Evolutionary conservation across 1,140 invertebrate species (phyloP).

Genomic region (Plodia interpunctella): DNA sequence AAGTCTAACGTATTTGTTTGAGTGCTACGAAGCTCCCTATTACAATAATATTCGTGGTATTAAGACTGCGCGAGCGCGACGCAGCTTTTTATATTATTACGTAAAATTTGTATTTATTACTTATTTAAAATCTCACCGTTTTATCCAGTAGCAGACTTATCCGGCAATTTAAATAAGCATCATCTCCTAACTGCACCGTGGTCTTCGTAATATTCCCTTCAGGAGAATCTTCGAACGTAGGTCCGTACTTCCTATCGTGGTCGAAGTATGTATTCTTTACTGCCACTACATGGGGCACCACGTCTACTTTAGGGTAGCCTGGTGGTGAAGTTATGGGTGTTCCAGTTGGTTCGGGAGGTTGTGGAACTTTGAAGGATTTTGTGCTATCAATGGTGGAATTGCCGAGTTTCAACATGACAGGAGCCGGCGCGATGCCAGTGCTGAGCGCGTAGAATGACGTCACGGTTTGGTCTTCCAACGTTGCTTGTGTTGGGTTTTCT

Average conservation of each 20-base stretch:
- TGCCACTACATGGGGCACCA: slow-evolving; percentile 58
- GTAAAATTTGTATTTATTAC: too few relatives aligned
- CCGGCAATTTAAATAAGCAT: slow-evolving; percentile 88
- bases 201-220: slow-evolving; percentile 83
- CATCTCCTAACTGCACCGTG: slow-evolving; percentile 88
- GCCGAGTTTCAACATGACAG: slow-evolving; percentile 63
- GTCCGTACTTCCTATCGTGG: slow-evolving; percentile 80
- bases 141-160: slow-evolving; percentile 91
- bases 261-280: slow-evolving; percentile 76
- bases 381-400: slow-evolving; percentile 73
- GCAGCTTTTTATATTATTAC: too few relatives aligned
- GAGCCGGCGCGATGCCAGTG: slow-evolving; percentile 52
- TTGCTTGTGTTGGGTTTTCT: slow-evolving; percentile 49
- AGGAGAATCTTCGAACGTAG: slow-evolving; percentile 81
- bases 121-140: slow-evolving; percentile 91
- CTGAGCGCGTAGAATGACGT: slow-evolving; percentile 61
- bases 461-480: slow-evolving; percentile 51
- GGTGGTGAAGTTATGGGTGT: slow-evolving; percentile 16
- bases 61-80: too few relatives aligned
- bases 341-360: slow-evolving; percentile 35
- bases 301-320: slow-evolving; percentile 27
- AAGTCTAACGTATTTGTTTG: too few relatives aligned
- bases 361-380: slow-evolving; percentile 71
- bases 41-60: too few relatives aligned
- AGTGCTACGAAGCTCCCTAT: too few relatives aligned